Percentiles rank a stretch among this genome's conserved stretches.
Conservation (phyloP, 2,797 vertebrate genomes). For the Glossophaga mutica region DNA sequence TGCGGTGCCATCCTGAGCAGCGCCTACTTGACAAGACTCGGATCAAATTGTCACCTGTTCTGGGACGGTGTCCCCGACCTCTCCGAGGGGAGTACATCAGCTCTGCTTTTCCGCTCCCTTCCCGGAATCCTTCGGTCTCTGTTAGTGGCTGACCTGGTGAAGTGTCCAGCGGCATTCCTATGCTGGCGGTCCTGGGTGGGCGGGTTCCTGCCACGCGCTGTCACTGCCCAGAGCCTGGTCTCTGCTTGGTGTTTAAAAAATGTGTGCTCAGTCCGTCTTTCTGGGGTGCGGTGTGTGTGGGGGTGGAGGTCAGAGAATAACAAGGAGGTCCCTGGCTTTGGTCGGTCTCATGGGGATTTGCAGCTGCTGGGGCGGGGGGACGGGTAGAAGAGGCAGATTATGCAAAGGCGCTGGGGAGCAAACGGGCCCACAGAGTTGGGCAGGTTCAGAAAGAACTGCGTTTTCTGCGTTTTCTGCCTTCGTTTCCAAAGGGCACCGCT, state of each 20-base stretch:
- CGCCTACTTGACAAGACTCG: background rate
- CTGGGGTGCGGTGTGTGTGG: background rate
- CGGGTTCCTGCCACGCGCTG: background rate
- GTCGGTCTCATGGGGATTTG: background rate
- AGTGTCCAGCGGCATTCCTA: background rate
- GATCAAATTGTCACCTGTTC: background rate
- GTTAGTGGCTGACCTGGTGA: background rate
- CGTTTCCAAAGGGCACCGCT: slow-evolving; percentile 24
- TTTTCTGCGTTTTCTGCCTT: background rate
- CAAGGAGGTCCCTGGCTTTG: background rate
- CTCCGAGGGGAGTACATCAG: background rate
- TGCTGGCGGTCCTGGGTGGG: background rate
- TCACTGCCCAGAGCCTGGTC: background rate
- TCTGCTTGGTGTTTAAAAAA: background rate
- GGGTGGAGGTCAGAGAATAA: background rate
- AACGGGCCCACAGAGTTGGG: background rate
- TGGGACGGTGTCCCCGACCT: background rate
- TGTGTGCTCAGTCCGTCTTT: background rate
- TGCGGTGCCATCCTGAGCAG: background rate
- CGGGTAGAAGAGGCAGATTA: background rate
- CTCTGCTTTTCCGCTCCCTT: background rate
- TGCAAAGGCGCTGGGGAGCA: background rate
- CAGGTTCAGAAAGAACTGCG: background rate
- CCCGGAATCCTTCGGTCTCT: background rate
- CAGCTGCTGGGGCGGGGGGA: background rate